Evolutionary conservation across 1,140 invertebrate species (phyloP).

Genomic region (Lordiphosa stackelbergi): DNA sequence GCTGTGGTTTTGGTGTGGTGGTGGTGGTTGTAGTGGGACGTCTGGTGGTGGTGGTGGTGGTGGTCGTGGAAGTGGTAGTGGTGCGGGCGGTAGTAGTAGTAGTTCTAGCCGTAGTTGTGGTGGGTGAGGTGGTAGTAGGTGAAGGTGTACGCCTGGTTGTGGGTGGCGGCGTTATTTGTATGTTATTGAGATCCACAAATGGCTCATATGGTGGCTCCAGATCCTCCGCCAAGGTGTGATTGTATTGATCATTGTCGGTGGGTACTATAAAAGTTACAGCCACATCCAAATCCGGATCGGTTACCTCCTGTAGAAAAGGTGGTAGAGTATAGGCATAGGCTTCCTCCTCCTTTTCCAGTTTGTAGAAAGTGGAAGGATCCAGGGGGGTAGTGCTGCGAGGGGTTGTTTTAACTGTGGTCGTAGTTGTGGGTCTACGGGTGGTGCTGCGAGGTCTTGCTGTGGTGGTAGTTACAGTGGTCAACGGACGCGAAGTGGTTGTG

Average conservation of each 20-base stretch:
- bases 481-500: conserved; percentile 10
- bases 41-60: conserved; percentile 50
- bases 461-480: conserved; percentile 29
- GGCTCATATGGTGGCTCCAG: conserved; percentile 66
- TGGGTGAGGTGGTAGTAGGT: conserved; percentile 7
- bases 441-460: conserved; percentile 17
- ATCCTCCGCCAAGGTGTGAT: conserved; percentile 56
- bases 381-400: conserved; percentile 44
- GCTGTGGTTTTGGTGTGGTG: conserved; percentile 25
- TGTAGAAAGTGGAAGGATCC: conserved; percentile 47
- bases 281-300: conserved; percentile 70
- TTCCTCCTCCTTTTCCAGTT: conserved; percentile 41
- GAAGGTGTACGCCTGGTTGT: conserved; percentile 3
- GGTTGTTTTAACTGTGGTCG: conserved; percentile 18
- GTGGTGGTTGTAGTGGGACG: conserved; percentile 40
- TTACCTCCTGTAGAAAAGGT: conserved; percentile 65
- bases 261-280: conserved; percentile 69
- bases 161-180: conserved; percentile 54
- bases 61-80: conserved; percentile 42
- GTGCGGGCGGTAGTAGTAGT: conserved; percentile 16
- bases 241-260: conserved; percentile 66
- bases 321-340: conserved; percentile 66
- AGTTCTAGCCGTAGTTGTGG: conserved; percentile 25
- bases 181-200: conserved; percentile 58
- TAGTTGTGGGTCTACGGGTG: conserved; percentile 23